Evolutionary conservation across 53 echinoderm and acorn worm species (phyloP).

Genomic region (Patiria pectinifera): DNA sequence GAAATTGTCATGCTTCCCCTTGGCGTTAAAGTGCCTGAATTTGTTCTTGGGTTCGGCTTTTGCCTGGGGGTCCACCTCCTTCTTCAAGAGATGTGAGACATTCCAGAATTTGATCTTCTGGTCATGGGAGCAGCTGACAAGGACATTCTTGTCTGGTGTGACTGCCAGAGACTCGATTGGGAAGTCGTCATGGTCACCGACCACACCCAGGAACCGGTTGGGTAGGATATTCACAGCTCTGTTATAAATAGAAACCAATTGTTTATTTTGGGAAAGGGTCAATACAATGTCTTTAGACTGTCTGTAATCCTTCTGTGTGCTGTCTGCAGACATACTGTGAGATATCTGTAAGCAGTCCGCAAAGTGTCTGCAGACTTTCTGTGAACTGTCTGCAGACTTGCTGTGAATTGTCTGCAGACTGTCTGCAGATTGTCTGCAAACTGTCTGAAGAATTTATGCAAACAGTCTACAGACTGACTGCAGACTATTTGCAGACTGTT

Average conservation of each 20-base stretch:
- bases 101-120: slow-evolving; percentile 97
- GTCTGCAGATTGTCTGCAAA: too few species aligned
- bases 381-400: too few species aligned
- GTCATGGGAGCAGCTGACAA: slow-evolving; percentile 88
- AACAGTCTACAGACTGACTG: too few species aligned
- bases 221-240: slow-evolving; percentile 93
- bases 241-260: neutral
- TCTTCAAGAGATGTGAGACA: slow-evolving; percentile 79
- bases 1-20: slow-evolving; percentile 90
- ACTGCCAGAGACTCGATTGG: slow-evolving; percentile 84
- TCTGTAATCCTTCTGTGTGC: too few species aligned
- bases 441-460: too few species aligned
- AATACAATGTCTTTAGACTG: too few species aligned
- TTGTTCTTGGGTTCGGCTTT: slow-evolving; percentile 79
- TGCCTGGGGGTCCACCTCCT: slow-evolving; percentile 70
- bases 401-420: too few species aligned
- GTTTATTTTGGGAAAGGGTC: too few species aligned
- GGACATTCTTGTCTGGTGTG: slow-evolving; percentile 65
- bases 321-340: too few species aligned
- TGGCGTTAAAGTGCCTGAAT: slow-evolving; percentile 76
- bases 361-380: too few species aligned
- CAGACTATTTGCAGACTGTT: too few species aligned
- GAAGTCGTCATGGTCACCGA: slow-evolving; percentile 90
- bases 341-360: too few species aligned
- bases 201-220: slow-evolving; percentile 88